Base-by-base conservation (phyloP, 2,888 invertebrate genomes). In the Autographa gamma region DNA sequence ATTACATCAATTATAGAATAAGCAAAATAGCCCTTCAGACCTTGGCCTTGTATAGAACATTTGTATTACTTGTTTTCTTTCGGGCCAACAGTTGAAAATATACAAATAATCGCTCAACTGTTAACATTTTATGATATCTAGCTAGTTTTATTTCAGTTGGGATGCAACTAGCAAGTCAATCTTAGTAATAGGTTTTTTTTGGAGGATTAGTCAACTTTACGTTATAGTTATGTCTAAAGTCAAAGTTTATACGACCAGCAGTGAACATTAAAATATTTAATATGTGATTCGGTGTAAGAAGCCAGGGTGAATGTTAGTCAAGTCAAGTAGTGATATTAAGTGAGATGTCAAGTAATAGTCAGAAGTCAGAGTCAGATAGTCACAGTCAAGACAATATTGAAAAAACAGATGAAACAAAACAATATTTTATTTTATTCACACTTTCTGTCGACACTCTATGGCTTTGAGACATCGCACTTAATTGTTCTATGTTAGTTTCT, bases 401-500 rank as follows among this genome's bases (percentile, higher is more conserved):
- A 87, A 89, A 76, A 86, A 88, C 85, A 85, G 85, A 83, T 74
- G 54, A 80, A 82, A 81, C 87, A 90, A 89, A 92, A 91, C 89
- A 90, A 89, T 84, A 85, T 86, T 89, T 91, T 90, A 92, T 92
- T 89, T 90, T 88, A 56, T 85, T 84, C 86, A 91, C 88, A 91
- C 88, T 89, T 85, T 85, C 84, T 87, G 86, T 87, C 86, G 87
- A 85, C 83, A 80, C 81, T 78, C 79, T 88, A 84, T 85, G 84
- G 88, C 86, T 82, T 82, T 87, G 84, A 84, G 94, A 95, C 95
- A 95, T 95, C 95, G 91, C 95, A 95, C 95, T 95, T 94, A 92
- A 91, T 80, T 48, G 48, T 75, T 69, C 66, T 66, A 71, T 79
- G 81, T 81, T 80, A 79, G 77, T 82, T 73, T 70, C 74, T 43